Evolutionary conservation across 1,140 invertebrate species (phyloP).

Genomic region (Cyclina sinensis): DNA sequence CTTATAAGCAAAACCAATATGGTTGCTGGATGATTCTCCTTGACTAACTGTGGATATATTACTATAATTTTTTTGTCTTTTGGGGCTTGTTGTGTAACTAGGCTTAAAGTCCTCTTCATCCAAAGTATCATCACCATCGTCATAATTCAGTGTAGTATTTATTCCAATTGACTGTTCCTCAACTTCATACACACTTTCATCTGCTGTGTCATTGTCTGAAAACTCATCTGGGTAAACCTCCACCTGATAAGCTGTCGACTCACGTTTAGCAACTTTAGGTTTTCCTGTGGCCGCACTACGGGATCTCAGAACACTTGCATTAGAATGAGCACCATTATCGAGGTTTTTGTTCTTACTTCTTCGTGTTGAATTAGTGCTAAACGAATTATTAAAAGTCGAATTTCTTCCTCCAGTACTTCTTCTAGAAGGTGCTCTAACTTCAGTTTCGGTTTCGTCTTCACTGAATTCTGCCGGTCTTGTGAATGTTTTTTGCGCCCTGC

Average conservation of each 20-base stretch:
- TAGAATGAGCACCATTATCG: conserved; percentile 52
- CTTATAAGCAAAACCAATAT: not conserved
- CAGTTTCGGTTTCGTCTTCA: conserved; percentile 71
- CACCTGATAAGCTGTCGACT: conserved; percentile 19
- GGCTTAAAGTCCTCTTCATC: conserved; percentile 58
- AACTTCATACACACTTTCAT: conserved; percentile 80
- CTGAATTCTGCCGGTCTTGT: conserved; percentile 65
- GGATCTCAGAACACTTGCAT: not conserved
- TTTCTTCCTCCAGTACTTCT: conserved; percentile 42
- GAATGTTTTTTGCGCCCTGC: conserved; percentile 48
- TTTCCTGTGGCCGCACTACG: conserved; percentile 68
- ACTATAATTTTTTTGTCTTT: conserved; percentile 1
- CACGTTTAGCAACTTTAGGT: conserved; percentile 7
- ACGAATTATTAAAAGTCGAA: conserved; percentile 41
- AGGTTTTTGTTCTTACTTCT: conserved; percentile 7
- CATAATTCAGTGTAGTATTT: conserved; percentile 72
- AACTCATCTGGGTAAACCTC: conserved; percentile 77
- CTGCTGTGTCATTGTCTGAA: conserved; percentile 77
- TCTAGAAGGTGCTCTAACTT: conserved; percentile 45
- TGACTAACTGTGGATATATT: conserved; percentile 53
- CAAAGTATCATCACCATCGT: conserved; percentile 45
- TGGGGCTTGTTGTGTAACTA: not conserved
- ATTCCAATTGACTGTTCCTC: conserved; percentile 82
- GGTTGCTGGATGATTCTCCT: conserved; percentile 38
- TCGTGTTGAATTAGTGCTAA: not conserved